Base-by-base conservation (phyloP, 2,113 vertebrate species). In the Machaerirhynchus nigripectus region DNA sequence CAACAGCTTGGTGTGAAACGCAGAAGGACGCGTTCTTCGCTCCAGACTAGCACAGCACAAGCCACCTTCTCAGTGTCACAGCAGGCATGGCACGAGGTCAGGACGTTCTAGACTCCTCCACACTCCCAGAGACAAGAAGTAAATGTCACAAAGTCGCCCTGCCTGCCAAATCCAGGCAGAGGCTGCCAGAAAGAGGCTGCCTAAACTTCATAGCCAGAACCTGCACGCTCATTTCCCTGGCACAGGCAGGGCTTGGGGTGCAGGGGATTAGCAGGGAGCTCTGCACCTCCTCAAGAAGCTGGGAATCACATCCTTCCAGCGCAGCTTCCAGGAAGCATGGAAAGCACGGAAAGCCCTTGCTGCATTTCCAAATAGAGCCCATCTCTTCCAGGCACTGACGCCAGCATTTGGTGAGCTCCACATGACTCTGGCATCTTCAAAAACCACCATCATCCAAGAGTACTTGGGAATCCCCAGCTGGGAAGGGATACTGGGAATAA, bases 291-390 rank as follows among this genome's bases (percentile, higher is more conserved):
- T 68, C 1, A 0, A 50, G 50, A n/a, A 73, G 35, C 17, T 0
- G 0, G 56, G 67, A 73, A 22, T 23, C 15, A 6, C 40, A 44
- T 42, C 15, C 55, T 46, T 24, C n/a, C 5, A 0, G 37, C 31
- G 20, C 3, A 7, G 37, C 33, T 92, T 64, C 46, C 67, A 92
- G 79, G 11, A 86, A 70, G 26, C 30, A 42, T 0, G 0, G 59
- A 35, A 86, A 70, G 26, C 30, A 42, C 0, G 0, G 59, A 35
- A 70, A 89, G 21, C 28, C 61, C 55, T 82, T 4, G 0, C 16
- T 10, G 7, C 30, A 3, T 83, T 95, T 77, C 79, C 1, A 0
- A 23, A 30, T 0, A 47, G 14, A 81, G 15, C 33, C 21, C 59
- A 4, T 46, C 56, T 53, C 59, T 85, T 75, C 57, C 73, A 77